These are phyloP conservation scores for Pinctada fucata DNA, from an alignment of 2,888 invertebrate species.

Conservation along the genomic window DNA sequence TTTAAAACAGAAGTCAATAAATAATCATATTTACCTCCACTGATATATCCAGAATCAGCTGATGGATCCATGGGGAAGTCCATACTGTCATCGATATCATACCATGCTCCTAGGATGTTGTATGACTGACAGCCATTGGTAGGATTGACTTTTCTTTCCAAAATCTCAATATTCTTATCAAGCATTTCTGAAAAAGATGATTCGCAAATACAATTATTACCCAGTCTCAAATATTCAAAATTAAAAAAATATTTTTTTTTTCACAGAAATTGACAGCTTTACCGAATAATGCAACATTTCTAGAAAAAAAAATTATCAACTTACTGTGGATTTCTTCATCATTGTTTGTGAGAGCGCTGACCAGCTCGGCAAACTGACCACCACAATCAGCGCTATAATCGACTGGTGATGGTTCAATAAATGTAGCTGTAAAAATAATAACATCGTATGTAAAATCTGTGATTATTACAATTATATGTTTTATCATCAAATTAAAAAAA, in stretches of 20 bases:
- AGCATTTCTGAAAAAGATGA: constrained; percentile 34
- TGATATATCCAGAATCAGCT: constrained; percentile 34
- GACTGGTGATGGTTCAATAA: constrained; percentile 25
- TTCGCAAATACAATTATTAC: not conserved
- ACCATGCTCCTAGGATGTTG: constrained; percentile 39
- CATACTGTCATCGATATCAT: constrained; percentile 27
- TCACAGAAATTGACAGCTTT: too few relatives aligned
- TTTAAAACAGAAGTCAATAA: not conserved
- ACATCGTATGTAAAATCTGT: too few relatives aligned
- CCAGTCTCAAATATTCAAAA: not conserved
- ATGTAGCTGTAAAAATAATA: constrained; percentile 25
- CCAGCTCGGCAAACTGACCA: constrained; percentile 9
- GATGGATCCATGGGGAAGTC: constrained; percentile 6
- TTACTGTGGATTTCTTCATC: not conserved
- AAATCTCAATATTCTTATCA: constrained; percentile 37
- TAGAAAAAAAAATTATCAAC: too few relatives aligned
- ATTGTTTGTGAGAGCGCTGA: not conserved
- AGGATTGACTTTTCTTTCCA: constrained; percentile 29
- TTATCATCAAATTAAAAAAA: not conserved
- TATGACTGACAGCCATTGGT: constrained; percentile 28
- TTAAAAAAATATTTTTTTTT: constrained; percentile 38
- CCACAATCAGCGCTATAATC: not conserved
- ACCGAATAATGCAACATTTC: too few relatives aligned
- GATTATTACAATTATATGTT: too few relatives aligned
- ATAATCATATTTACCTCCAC: constrained; percentile 35